Evolutionary conservation across 2,113 vertebrate genomes (phyloP).

Genomic region (Grantiella picta): DNA sequence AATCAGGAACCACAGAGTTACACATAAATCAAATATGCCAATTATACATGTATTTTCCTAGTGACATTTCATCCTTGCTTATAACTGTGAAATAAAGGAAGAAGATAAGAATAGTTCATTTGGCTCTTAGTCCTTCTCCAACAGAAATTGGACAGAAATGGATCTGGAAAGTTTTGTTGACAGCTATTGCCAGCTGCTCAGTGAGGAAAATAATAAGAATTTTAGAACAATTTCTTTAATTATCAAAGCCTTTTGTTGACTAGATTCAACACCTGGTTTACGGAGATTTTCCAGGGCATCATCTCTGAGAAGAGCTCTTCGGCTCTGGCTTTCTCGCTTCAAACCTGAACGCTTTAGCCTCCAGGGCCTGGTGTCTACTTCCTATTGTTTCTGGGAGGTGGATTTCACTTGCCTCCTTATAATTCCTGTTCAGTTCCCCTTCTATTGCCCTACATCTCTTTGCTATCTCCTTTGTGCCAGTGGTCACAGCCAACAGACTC

Average conservation of each 20-base stretch:
- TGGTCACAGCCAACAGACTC: neutral
- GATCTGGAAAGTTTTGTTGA: neutral
- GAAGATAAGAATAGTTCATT: neutral
- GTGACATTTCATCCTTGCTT: neutral
- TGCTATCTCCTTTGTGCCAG: neutral
- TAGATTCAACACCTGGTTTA: neutral
- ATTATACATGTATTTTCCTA: neutral
- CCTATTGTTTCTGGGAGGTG: neutral
- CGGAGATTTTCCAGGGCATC: neutral
- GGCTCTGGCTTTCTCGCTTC: neutral
- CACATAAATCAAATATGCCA: neutral
- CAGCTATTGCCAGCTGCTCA: neutral
- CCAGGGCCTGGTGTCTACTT: neutral
- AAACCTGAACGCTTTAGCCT: neutral
- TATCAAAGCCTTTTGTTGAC: neutral
- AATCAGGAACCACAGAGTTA: neutral
- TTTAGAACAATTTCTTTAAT: neutral
- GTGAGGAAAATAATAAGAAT: neutral
- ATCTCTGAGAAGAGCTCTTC: neutral
- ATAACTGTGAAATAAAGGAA: neutral
- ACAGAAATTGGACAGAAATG: neutral
- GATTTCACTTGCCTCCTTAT: neutral
- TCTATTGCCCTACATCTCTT: neutral
- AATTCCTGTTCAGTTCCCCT: neutral
- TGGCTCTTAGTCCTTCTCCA: neutral